These are phyloP conservation scores for Notolabrus celidotus DNA, from an alignment of 2,797 vertebrate species.

Conservation along the genomic window DNA sequence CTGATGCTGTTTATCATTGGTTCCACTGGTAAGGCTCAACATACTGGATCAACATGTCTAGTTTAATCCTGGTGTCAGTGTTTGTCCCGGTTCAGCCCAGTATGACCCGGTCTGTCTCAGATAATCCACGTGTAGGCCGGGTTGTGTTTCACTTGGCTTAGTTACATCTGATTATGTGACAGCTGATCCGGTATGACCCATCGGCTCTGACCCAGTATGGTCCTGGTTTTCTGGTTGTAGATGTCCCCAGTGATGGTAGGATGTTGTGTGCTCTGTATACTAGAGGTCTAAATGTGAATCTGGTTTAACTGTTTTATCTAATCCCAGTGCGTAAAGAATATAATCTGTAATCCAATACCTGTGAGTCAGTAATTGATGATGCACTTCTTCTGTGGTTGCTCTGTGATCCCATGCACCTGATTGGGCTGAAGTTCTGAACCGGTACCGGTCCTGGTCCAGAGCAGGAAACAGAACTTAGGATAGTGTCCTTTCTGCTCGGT, in stretches of 20 bases:
- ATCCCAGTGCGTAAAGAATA: not conserved
- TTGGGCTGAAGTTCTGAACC: not conserved
- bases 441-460: not conserved
- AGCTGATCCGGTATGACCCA: not conserved
- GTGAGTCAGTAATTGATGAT: slow-evolving; percentile 4
- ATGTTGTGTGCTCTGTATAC: slow-evolving; percentile 37
- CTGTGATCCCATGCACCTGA: not conserved
- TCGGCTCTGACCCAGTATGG: slow-evolving; percentile 1
- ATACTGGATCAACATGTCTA: not conserved
- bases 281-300: slow-evolving; percentile 27
- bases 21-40: not conserved
- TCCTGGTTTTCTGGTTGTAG: slow-evolving; percentile 25
- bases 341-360: not conserved
- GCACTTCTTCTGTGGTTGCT: slow-evolving; percentile 27
- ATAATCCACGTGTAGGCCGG: not conserved
- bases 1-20: not conserved
- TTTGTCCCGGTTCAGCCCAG: not conserved
- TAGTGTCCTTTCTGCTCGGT: not conserved
- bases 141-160: not conserved
- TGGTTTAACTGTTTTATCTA: slow-evolving; percentile 30
- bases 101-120: not conserved
- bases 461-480: not conserved
- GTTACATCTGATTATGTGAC: not conserved
- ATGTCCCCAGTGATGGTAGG: slow-evolving; percentile 30
- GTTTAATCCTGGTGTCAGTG: not conserved